Percentiles rank a stretch among this genome's conserved stretches.
Evolutionary conservation across 2,113 vertebrate genomes (phyloP).

Genomic region (Pelusios castaneus): DNA sequence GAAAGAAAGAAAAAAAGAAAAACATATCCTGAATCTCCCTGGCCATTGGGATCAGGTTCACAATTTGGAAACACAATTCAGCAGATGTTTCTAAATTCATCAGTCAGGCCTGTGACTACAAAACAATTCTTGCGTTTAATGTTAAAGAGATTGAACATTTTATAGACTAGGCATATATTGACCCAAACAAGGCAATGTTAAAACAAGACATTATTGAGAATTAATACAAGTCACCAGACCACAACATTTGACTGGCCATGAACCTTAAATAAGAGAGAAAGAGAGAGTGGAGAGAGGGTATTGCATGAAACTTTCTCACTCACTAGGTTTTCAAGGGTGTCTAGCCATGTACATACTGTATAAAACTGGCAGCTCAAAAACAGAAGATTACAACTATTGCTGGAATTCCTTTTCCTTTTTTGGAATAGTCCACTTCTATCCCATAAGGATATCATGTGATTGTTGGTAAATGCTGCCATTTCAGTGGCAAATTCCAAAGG

Average conservation of each 20-base stretch:
- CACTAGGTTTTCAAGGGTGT: neutral
- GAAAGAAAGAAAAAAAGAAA: neutral
- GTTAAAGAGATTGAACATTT: neutral
- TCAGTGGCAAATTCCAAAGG: too few relatives aligned
- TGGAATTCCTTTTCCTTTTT: neutral
- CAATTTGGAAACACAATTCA: neutral
- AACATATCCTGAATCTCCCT: neutral
- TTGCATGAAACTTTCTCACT: accelerated
- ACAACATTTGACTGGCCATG: accelerated
- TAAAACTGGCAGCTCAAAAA: neutral
- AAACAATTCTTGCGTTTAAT: neutral
- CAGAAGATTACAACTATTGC: neutral
- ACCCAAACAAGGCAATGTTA: neutral
- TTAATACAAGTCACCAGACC: neutral
- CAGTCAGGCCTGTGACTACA: neutral
- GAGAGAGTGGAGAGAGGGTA: neutral
- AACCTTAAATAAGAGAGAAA: neutral
- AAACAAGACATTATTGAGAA: neutral
- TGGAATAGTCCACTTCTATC: neutral
- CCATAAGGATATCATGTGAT: neutral
- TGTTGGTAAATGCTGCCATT: too few relatives aligned
- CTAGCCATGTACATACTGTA: accelerated
- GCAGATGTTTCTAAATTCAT: constrained; percentile 32
- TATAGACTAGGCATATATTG: neutral
- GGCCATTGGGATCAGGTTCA: neutral